These are phyloP conservation scores for Synanthedon formicaeformis DNA, from an alignment of 2,888 invertebrate genomes.

Conservation along the genomic window DNA sequence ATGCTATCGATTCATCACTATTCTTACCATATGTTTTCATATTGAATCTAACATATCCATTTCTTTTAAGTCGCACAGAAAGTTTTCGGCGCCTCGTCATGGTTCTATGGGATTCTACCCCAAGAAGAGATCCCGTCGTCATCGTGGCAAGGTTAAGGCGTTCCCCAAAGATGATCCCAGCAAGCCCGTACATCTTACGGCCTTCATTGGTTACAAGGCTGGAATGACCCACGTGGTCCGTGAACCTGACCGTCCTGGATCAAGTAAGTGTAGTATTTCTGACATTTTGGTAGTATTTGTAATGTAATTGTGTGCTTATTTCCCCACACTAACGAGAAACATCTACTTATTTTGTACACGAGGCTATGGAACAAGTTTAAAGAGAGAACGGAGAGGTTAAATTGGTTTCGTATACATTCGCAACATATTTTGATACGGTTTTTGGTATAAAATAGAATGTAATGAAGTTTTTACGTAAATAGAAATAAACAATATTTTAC, in stretches of 20 bases:
- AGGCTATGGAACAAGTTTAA: too few relatives aligned
- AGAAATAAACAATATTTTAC: too few relatives aligned
- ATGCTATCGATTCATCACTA: constrained; percentile 22
- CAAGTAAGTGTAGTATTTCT: constrained; percentile 79
- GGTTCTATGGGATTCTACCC: constrained; percentile 99
- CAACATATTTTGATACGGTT: too few relatives aligned
- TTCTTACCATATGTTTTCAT: background rate
- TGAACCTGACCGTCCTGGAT: constrained; percentile 98
- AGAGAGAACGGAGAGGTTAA: too few relatives aligned
- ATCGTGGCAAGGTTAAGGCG: constrained; percentile 99
- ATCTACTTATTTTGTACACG: too few relatives aligned
- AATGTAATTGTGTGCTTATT: too few relatives aligned
- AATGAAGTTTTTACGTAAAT: too few relatives aligned
- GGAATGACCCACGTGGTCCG: constrained; percentile 99
- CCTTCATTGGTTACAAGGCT: constrained; percentile 98
- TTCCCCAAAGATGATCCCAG: constrained; percentile 98
- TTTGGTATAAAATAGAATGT: too few relatives aligned
- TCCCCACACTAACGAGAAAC: too few relatives aligned
- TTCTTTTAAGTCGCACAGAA: constrained; percentile 92
- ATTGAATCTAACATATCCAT: background rate
- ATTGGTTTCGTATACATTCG: too few relatives aligned
- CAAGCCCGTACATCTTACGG: constrained; percentile 97
- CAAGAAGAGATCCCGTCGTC: constrained; percentile 95
- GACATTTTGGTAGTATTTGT: too few relatives aligned
- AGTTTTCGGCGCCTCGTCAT: constrained; percentile 99